phyloP scores from a whole-genome alignment of 2,797 vertebrate species.

The Pseudotriccus pelzelni region DNA sequence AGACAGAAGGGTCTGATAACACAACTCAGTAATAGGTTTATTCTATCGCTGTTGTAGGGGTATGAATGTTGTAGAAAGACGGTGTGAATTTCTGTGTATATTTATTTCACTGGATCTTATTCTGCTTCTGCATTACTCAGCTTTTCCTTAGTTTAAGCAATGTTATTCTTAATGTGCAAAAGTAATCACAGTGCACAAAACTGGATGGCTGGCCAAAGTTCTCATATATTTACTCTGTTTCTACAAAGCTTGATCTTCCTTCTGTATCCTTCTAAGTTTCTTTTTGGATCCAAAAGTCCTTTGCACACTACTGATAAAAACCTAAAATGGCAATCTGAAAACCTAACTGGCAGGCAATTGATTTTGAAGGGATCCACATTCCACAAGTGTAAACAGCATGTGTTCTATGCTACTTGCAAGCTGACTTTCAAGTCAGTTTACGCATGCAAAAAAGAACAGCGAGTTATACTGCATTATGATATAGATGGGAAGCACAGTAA shows the following conservation, averaged over 20 bases:
- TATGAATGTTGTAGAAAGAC: not conserved
- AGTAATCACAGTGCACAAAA: not conserved
- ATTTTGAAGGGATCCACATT: not conserved
- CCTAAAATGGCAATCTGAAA: not conserved
- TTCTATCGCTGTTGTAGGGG: not conserved
- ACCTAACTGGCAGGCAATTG: not conserved
- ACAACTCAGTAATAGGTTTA: not conserved
- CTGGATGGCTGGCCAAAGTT: not conserved
- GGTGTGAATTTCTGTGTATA: not conserved
- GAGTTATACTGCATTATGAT: not conserved
- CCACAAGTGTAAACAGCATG: not conserved
- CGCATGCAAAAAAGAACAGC: not conserved
- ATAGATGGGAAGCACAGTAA: not conserved
- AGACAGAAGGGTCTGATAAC: not conserved
- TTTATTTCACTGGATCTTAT: slow-evolving; percentile 3
- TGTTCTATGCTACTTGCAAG: not conserved
- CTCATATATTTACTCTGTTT: not conserved
- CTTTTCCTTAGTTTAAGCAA: not conserved
- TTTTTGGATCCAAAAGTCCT: not conserved
- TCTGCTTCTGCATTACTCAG: not conserved
- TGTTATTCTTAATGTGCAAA: not conserved
- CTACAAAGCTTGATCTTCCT: not conserved
- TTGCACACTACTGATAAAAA: not conserved
- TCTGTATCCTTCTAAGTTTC: not conserved
- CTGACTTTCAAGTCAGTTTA: not conserved